Evolutionary conservation across 2,888 invertebrate species (phyloP).

Genomic region (Aspidiotus rigidus): DNA sequence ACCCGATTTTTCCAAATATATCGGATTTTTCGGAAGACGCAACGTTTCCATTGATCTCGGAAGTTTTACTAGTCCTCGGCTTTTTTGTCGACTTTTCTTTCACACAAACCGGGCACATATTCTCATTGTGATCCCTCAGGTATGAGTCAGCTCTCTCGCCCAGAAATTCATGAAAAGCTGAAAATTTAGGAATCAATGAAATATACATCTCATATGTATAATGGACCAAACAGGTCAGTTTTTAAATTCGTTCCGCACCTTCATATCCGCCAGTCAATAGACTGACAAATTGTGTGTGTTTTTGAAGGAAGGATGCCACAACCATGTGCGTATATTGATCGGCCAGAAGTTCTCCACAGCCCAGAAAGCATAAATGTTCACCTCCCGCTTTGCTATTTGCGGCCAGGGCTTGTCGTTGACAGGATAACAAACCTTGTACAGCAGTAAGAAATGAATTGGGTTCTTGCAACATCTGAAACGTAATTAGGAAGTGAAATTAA

Average conservation of each 20-base stretch:
- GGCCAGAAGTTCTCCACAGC: constrained; percentile 85
- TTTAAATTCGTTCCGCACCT: constrained; percentile 39
- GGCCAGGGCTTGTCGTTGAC: constrained; percentile 77
- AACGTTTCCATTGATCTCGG: constrained; percentile 15
- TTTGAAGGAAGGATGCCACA: constrained; percentile 90
- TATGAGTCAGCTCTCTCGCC: constrained; percentile 54
- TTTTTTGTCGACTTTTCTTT: constrained; percentile 12
- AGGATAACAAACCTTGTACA: constrained; percentile 80
- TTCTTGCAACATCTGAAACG: constrained; percentile 80
- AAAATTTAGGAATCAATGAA: constrained; percentile 18
- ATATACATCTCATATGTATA: neutral
- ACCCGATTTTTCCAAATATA: constrained; percentile 66
- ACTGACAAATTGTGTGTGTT: constrained; percentile 84
- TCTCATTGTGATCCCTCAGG: constrained; percentile 73
- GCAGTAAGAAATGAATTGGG: constrained; percentile 90
- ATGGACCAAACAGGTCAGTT: neutral
- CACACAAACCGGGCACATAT: constrained; percentile 68
- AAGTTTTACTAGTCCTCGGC: constrained; percentile 17
- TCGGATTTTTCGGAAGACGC: constrained; percentile 45
- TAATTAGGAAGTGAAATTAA: constrained; percentile 18
- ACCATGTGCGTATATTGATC: constrained; percentile 98
- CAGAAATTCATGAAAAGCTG: constrained; percentile 42
- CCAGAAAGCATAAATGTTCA: constrained; percentile 83
- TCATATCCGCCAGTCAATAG: constrained; percentile 84
- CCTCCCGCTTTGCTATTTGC: constrained; percentile 79